These are phyloP conservation scores for Chironomus riparius DNA, from an alignment of 2,888 invertebrate genomes.

Conservation along the genomic window DNA sequence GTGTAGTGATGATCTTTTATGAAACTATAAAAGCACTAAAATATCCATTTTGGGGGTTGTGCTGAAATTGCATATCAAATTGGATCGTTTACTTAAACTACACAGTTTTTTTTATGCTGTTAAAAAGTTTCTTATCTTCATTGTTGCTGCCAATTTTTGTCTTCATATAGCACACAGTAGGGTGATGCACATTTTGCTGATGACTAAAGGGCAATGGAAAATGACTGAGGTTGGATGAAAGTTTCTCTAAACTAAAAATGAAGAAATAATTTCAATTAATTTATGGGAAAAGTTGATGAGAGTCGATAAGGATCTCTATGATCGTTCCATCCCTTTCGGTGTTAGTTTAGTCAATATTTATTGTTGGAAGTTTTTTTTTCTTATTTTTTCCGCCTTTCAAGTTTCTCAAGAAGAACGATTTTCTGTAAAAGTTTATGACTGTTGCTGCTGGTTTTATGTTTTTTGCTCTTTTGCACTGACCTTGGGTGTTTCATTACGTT, in stretches of 20 bases:
- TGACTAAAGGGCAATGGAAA: background rate
- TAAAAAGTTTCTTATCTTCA: too few relatives aligned
- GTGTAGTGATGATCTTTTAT: slow-evolving; percentile 23
- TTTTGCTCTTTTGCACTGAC: too few relatives aligned
- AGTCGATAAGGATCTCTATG: background rate
- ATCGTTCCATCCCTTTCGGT: too few relatives aligned
- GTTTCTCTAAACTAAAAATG: background rate
- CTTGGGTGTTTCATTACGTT: too few relatives aligned
- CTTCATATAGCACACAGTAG: background rate
- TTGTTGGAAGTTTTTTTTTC: too few relatives aligned
- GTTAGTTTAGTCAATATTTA: too few relatives aligned
- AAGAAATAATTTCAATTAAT: background rate
- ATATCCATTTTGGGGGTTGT: slow-evolving; percentile 7
- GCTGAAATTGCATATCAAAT: slow-evolving; percentile 18
- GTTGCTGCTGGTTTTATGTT: too few relatives aligned
- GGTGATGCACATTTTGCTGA: background rate
- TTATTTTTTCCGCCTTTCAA: too few relatives aligned
- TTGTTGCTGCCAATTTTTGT: background rate
- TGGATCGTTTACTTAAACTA: slow-evolving; percentile 17
- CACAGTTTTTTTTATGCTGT: background rate
- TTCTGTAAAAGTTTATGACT: too few relatives aligned
- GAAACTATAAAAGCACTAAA: slow-evolving; percentile 25
- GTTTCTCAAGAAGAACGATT: too few relatives aligned
- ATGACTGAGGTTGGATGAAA: background rate
- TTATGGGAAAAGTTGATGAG: background rate